Evolutionary conservation across 2,797 vertebrate species (phyloP), one percentile per base, ranked within the genome.

Genomic region (Rhadinocentrus ornatus): DNA sequence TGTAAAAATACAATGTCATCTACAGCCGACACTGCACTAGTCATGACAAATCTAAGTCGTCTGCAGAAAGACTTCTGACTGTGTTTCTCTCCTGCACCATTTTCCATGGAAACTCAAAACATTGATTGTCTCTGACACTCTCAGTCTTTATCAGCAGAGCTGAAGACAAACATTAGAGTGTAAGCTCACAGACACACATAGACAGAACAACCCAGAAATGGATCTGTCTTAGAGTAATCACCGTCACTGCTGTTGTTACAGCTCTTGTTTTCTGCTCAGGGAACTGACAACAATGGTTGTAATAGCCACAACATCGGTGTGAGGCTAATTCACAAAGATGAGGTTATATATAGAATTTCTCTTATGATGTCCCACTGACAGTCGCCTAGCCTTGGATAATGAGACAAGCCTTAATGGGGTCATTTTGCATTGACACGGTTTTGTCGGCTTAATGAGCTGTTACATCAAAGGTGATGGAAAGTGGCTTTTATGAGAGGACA

Each of bases 381-480:
- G 88, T 86, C 77, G 67, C 81, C 66, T 75, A 60, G 86, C 87
- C 80, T 80, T 83, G 77, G 84, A 89, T 92, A 91, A 92, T 90
- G 82, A 89, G 83, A 87, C 77, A 69, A 69, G 86, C 85, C 80
- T 78, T 88, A 92, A 93, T 90, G 82, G 90, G 88, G 86, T 91
- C 80, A 89, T 90, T 90, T 91, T 11, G 29, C 84, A 82, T 85
- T 89, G 87, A 86, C 88, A 86, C 83, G 81, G 67, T 85, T 91
- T 86, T 91, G 81, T 91, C 85, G 62, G 79, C 78, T 81, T 91
- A 86, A 91, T 89, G 87, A 92, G 89, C 78, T 87, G 88, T 82
- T 83, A 75, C 87, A 90, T 91, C 77, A 89, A 87, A 92, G 87
- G 85, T 89, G 80, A 82, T 77, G 54, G 78, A 82, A 82, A 85